Evolutionary conservation across 2,113 vertebrate genomes (phyloP).

Genomic region (Scomber scombrus): DNA sequence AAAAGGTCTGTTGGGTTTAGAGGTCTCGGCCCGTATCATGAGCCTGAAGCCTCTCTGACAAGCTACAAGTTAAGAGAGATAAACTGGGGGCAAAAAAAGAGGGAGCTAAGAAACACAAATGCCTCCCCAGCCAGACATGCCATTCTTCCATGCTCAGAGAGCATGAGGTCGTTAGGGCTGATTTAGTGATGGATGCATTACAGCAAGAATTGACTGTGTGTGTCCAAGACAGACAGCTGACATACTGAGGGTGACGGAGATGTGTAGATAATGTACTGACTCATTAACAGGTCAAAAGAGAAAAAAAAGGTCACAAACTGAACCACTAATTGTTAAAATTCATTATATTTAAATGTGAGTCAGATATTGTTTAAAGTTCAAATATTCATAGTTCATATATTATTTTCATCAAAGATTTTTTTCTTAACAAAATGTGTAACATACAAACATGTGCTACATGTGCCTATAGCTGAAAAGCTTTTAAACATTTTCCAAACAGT

Average conservation of each 20-base stretch:
- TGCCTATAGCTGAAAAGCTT: neutral
- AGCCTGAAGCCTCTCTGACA: conserved; percentile 26
- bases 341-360: no score
- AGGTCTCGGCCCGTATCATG: neutral
- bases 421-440: neutral
- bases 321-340: no score
- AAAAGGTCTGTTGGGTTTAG: conserved; percentile 15
- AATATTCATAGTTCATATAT: no score
- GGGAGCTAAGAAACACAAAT: conserved; percentile 28
- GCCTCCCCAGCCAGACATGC: conserved; percentile 41
- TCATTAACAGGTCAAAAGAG: neutral
- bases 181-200: conserved; percentile 66
- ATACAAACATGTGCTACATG: neutral
- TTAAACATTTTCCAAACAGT: conserved; percentile 2
- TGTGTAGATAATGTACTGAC: neutral
- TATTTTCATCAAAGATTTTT: neutral
- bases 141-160: conserved; percentile 48
- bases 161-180: conserved; percentile 48
- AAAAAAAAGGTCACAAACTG: neutral
- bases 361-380: no score
- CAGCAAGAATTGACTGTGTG: neutral
- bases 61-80: conserved; percentile 30
- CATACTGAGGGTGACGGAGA: neutral
- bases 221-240: conserved; percentile 14
- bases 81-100: conserved; percentile 12